Conservation (phyloP, 2,113 vertebrate genomes). For the Glareola pratincola region DNA sequence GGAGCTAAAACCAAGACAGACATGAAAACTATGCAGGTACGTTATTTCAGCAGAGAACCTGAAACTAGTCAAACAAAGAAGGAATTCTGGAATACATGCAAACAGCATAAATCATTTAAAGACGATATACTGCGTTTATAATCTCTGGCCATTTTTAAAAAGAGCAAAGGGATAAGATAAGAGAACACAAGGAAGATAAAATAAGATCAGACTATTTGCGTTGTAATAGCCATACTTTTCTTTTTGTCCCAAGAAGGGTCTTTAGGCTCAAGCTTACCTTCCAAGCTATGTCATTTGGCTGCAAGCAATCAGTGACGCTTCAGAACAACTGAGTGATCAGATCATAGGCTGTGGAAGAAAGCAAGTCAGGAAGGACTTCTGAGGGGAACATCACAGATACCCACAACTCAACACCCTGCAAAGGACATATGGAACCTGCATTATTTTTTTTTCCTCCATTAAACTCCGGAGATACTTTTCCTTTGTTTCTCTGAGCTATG, state of each 20-base stretch:
- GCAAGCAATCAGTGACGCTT: background rate
- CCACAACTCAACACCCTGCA: background rate
- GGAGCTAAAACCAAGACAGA: background rate
- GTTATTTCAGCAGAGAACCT: background rate
- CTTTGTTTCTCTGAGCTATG: background rate
- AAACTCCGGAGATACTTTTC: background rate
- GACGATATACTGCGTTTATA: background rate
- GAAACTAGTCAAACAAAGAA: slow-evolving; percentile 12
- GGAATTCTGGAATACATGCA: background rate
- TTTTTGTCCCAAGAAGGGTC: background rate
- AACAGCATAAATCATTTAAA: background rate
- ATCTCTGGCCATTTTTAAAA: background rate
- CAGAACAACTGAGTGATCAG: background rate
- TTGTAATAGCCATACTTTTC: background rate
- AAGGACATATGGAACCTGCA: background rate
- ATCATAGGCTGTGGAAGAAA: background rate
- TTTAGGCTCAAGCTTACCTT: background rate
- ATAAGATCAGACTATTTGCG: background rate
- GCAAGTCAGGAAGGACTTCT: background rate
- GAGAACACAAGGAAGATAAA: background rate
- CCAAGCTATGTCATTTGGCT: background rate
- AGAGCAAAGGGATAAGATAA: background rate
- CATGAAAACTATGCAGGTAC: background rate
- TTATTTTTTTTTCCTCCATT: background rate
- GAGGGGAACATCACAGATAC: background rate